Percentiles rank a stretch among this genome's conserved stretches.
Conservation (phyloP, 2,888 invertebrate genomes). For the Cistogaster globosa region DNA sequence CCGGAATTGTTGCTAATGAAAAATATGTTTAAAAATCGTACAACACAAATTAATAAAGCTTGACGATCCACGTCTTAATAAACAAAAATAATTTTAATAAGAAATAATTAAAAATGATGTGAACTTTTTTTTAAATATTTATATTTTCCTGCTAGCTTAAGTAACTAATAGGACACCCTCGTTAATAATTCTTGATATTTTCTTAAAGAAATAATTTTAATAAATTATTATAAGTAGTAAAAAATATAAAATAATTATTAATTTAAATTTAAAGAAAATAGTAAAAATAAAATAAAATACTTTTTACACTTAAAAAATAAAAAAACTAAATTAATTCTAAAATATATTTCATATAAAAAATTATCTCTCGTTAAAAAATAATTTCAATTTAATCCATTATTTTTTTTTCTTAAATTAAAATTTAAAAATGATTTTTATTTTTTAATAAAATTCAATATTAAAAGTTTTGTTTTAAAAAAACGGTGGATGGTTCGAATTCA, state of each 20-base stretch:
- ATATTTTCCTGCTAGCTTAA: background rate
- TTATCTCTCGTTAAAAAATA: background rate
- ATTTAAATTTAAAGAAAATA: constrained; percentile 11
- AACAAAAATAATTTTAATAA: too few relatives aligned
- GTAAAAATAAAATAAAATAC: constrained; percentile 40
- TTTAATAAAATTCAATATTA: constrained; percentile 41
- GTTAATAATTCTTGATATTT: background rate
- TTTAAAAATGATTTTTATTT: constrained; percentile 45
- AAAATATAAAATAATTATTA: constrained; percentile 8
- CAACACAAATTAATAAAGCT: too few relatives aligned
- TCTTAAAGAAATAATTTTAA: background rate
- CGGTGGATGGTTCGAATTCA: constrained; percentile 81
- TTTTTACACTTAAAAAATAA: constrained; percentile 58
- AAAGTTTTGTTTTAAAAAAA: constrained; percentile 75
- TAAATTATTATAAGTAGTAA: constrained; percentile 24
- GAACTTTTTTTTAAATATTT: background rate
- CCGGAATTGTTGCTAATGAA: too few relatives aligned
- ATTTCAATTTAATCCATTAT: background rate
- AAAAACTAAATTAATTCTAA: constrained; percentile 26
- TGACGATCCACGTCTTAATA: too few relatives aligned
- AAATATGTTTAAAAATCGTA: too few relatives aligned
- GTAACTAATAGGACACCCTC: background rate
- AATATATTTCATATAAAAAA: constrained; percentile 7
- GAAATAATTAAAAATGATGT: too few relatives aligned
- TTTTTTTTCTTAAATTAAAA: constrained; percentile 23